These are phyloP conservation scores for Venustoraphidia nigricollis DNA, from an alignment of 2,888 invertebrate species.

Conservation along the genomic window DNA sequence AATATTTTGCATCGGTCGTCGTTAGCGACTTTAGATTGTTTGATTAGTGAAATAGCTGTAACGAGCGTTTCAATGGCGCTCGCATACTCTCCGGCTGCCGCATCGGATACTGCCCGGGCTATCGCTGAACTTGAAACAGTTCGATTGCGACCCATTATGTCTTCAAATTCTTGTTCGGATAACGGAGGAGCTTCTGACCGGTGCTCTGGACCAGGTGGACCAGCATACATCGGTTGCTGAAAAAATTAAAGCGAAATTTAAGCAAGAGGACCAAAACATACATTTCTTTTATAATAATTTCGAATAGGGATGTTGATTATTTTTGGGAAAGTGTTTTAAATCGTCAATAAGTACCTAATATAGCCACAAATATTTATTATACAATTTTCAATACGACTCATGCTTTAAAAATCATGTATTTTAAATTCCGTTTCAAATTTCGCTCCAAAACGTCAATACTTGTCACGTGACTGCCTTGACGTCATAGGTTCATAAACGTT, in stretches of 20 bases:
- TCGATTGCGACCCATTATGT: constrained; percentile 92
- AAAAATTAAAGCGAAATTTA: constrained; percentile 4
- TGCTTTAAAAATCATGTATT: too few relatives aligned
- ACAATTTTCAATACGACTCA: too few relatives aligned
- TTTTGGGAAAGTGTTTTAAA: too few relatives aligned
- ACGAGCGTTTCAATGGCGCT: constrained; percentile 97
- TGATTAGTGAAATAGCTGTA: constrained; percentile 95
- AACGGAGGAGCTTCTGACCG: constrained; percentile 44
- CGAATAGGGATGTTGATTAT: too few relatives aligned
- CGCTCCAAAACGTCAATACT: too few relatives aligned
- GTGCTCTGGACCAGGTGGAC: constrained; percentile 40
- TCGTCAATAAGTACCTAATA: too few relatives aligned
- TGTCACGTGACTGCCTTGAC: too few relatives aligned
- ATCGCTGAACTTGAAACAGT: constrained; percentile 97
- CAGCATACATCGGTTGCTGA: constrained; percentile 37
- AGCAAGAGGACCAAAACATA: too few relatives aligned
- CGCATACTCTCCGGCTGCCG: constrained; percentile 92
- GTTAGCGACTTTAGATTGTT: constrained; percentile 83
- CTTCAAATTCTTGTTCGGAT: constrained; percentile 93
- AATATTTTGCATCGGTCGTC: constrained; percentile 98
- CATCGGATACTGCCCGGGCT: constrained; percentile 91
- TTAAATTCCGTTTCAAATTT: too few relatives aligned
- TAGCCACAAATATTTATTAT: too few relatives aligned
- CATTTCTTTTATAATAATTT: too few relatives aligned
- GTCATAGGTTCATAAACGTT: too few relatives aligned